Evolutionary conservation across 2,113 vertebrate genomes (phyloP).

Genomic region (Notothenia coriiceps): DNA sequence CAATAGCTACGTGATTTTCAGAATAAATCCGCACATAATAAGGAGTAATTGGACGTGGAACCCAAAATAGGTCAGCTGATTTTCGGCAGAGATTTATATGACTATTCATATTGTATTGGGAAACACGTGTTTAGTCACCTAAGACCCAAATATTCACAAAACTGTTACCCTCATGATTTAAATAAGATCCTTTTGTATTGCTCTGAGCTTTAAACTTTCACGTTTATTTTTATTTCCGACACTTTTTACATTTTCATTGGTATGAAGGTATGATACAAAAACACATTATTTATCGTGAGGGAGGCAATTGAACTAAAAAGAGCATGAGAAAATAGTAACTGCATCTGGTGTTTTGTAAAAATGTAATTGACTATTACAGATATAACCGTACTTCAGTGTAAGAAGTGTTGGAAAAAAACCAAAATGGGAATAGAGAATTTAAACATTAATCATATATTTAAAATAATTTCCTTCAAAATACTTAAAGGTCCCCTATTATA

Average conservation of each 20-base stretch:
- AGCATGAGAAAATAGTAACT: too few relatives aligned
- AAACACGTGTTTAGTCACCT: constrained; percentile 29
- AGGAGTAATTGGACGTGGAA: constrained; percentile 18
- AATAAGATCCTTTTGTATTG: neutral
- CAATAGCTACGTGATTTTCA: constrained; percentile 1
- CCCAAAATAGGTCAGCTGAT: constrained; percentile 60
- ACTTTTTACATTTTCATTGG: neutral
- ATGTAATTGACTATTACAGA: neutral
- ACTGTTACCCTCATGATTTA: neutral
- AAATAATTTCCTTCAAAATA: too few relatives aligned
- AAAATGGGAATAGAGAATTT: too few relatives aligned
- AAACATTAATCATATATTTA: too few relatives aligned
- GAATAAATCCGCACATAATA: constrained; percentile 53
- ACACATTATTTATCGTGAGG: neutral
- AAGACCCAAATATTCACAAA: neutral
- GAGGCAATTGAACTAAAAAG: neutral
- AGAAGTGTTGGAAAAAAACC: neutral
- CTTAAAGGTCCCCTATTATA: too few relatives aligned
- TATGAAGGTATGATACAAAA: neutral
- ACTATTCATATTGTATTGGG: constrained; percentile 24
- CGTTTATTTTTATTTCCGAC: neutral
- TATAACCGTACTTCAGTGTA: neutral
- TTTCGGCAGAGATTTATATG: constrained; percentile 50
- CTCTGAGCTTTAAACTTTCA: neutral
- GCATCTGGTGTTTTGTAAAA: too few relatives aligned